Conservation (phyloP, 2,113 vertebrate species). For the Anarrhichthys ocellatus region DNA sequence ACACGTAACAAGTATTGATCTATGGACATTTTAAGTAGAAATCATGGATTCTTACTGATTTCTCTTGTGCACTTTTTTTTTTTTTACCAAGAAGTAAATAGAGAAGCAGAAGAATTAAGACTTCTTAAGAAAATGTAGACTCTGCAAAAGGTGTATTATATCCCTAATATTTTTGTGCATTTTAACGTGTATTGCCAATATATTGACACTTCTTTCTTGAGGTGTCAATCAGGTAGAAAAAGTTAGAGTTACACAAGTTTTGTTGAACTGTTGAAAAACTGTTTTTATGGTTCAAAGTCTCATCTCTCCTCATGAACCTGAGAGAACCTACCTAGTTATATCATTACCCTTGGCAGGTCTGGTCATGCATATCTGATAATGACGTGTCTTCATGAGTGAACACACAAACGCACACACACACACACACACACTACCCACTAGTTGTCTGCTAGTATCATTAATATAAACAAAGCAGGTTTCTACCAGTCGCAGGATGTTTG, state of each 20-base stretch:
- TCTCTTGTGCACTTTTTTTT: background rate
- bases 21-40: background rate
- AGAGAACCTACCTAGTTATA: constrained; percentile 18
- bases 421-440: background rate
- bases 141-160: background rate
- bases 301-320: constrained; percentile 9
- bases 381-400: background rate
- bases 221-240: background rate
- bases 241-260: constrained; percentile 3
- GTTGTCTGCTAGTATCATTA: constrained; percentile 3
- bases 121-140: background rate
- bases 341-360: constrained; percentile 14
- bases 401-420: too few species aligned
- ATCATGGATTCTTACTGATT: background rate
- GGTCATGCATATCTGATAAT: constrained; percentile 21
- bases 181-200: background rate
- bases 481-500: background rate
- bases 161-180: background rate
- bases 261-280: constrained; percentile 18
- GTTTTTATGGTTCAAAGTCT: constrained; percentile 57
- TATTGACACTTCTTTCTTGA: background rate
- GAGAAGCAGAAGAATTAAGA: background rate
- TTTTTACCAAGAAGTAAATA: too few species aligned
- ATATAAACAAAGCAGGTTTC: constrained; percentile 29
- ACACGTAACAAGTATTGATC: background rate